Base-by-base conservation (phyloP, 2,888 invertebrate species). In the Microchrysa polita region DNA sequence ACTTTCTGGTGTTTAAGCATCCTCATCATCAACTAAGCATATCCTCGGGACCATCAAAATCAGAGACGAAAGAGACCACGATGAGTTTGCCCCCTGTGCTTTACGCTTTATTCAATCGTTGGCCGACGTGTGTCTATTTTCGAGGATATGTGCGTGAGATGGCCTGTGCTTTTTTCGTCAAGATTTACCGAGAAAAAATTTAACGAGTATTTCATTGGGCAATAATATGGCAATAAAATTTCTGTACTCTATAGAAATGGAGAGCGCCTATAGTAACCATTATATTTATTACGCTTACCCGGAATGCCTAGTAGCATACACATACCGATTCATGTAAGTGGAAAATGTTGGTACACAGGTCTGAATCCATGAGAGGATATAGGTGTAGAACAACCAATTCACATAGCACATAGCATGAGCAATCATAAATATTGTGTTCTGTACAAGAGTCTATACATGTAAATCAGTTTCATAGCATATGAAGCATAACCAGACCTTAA, bases 191-290 rank as follows among this genome's bases (percentile, higher is more conserved):
- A 34, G 42, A 67, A 69, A 60, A 72, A 77, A 77, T 77, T 77
- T 77, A 77, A 77, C 77, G 77, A 77, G 77, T 76, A 71, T 77
- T 77, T 77, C 77, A 77, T 77, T 76, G 77, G 74, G 76, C 76
- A 75, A 77, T 77, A 77, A 77, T 77, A 75, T 74, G 73, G 77
- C 75, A 74, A 77, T 77, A 76, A 77, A 77, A 76, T 48, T 75
- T 76, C 74, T 74, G 72, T n/a, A n/a, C n/a, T n/a, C 74, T 74
- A 75, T 74, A 69, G 73, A 73, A 60, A 53, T n/a, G 27, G 27
- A 34, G 27, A 34, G 27, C 27, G 27, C n/a, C n/a, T n/a, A n/a
- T n/a, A 34, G 27, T 34, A n/a, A 63, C 74, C 76, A 71, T 76
- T 73, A 74, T 69, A 74, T 76, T 76, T 76, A 76, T 76, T 76